Evolutionary conservation across 2,113 vertebrate genomes (phyloP).

Genomic region (Zapornia atra): DNA sequence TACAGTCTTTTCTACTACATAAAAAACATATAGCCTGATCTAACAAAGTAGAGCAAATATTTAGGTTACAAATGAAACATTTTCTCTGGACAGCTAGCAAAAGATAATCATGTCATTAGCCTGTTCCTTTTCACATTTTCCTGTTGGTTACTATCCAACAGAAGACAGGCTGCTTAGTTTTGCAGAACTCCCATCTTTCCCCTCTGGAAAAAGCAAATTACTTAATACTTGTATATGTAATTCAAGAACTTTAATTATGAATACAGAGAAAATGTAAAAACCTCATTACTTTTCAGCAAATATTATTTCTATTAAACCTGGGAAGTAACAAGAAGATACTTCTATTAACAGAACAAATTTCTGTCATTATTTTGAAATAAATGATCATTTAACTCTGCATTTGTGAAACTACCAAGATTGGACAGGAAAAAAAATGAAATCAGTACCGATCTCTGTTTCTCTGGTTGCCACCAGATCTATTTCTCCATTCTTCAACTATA

Average conservation of each 20-base stretch:
- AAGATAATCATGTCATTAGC: background rate
- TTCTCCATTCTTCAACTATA: conserved; percentile 87
- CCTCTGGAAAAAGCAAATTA: background rate
- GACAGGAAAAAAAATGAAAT: background rate
- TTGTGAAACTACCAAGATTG: background rate
- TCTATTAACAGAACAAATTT: background rate
- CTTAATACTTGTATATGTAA: background rate
- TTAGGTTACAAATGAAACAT: background rate
- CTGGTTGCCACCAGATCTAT: conserved; percentile 80
- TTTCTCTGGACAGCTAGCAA: background rate
- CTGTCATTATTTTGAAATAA: background rate
- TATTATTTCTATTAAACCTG: background rate
- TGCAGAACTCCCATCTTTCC: background rate
- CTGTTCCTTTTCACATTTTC: background rate
- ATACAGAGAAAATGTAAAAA: background rate
- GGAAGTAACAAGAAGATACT: background rate
- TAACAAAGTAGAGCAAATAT: background rate
- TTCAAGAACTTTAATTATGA: background rate
- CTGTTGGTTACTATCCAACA: background rate
- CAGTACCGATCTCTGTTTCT: conserved; percentile 82
- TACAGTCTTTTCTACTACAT: background rate
- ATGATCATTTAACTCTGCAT: background rate
- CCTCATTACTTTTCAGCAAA: background rate
- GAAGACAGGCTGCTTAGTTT: background rate
- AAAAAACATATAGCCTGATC: background rate